These are phyloP conservation scores for Nomada fabriciana DNA, from an alignment of 2,888 invertebrate species.

Conservation along the genomic window DNA sequence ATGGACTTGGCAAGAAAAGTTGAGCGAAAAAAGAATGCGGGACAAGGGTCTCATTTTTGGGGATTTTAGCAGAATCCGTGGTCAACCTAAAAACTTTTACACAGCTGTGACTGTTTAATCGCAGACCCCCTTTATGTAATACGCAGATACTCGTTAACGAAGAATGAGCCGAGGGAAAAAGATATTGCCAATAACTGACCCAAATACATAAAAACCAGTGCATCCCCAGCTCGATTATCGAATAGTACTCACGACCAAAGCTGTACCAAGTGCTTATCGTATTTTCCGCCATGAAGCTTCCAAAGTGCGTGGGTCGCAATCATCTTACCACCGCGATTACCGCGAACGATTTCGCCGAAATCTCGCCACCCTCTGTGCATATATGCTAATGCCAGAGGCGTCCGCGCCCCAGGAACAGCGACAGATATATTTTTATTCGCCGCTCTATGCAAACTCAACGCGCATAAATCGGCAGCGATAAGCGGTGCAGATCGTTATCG, in stretches of 20 bases:
- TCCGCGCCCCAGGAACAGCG: not conserved
- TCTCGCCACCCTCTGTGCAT: constrained; percentile 13
- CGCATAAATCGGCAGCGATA: constrained; percentile 28
- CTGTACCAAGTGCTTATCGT: constrained; percentile 19
- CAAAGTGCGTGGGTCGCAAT: constrained; percentile 15
- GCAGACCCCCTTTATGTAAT: not conserved
- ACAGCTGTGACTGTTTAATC: constrained; percentile 33
- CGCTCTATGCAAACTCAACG: not conserved
- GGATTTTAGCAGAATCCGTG: not conserved
- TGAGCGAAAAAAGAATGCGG: not conserved
- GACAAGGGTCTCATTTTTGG: constrained; percentile 27
- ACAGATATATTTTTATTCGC: constrained; percentile 4
- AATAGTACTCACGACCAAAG: constrained; percentile 46
- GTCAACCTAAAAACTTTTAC: too few species aligned
- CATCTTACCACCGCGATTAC: too few species aligned
- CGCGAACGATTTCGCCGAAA: constrained; percentile 20
- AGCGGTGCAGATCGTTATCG: constrained; percentile 44
- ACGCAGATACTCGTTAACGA: not conserved
- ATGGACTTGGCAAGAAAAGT: constrained; percentile 20
- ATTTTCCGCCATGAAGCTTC: constrained; percentile 16
- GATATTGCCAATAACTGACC: constrained; percentile 46
- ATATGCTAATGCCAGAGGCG: constrained; percentile 17
- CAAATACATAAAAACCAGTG: constrained; percentile 18
- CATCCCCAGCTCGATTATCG: constrained; percentile 27
- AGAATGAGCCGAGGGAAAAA: constrained; percentile 38